phyloP scores from a whole-genome alignment of 2,888 invertebrate species.

The Parascotia fuliginaria region DNA sequence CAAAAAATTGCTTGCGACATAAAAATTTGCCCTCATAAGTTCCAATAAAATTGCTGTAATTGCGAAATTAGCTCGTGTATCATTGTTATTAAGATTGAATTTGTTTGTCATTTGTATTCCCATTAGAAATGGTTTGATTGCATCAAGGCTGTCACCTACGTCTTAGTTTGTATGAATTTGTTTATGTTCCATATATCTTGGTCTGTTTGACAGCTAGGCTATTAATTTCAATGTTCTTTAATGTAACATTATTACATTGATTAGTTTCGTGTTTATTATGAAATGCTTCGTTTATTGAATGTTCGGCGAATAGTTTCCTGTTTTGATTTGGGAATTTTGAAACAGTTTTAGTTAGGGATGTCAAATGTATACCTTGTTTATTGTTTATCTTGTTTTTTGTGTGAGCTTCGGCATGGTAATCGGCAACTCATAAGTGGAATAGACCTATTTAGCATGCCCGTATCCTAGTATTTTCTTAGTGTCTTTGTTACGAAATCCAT shows the following conservation, averaged over 20 bases:
- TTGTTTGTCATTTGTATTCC: slow-evolving; percentile 5
- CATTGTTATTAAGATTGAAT: neutral
- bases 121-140: slow-evolving; percentile 14
- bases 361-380: neutral
- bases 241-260: slow-evolving; percentile 14
- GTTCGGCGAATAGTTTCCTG: neutral
- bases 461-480: too few relatives aligned
- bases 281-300: slow-evolving; percentile 9
- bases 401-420: too few relatives aligned
- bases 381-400: too few relatives aligned
- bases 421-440: too few relatives aligned
- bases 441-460: too few relatives aligned
- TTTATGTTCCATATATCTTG: slow-evolving; percentile 27
- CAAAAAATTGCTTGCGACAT: slow-evolving; percentile 13
- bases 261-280: neutral
- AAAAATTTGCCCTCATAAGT: slow-evolving; percentile 6
- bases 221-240: slow-evolving; percentile 36
- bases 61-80: slow-evolving; percentile 6
- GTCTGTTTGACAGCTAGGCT: slow-evolving; percentile 25
- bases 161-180: slow-evolving; percentile 22
- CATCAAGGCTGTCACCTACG: slow-evolving; percentile 23
- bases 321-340: neutral
- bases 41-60: neutral
- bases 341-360: slow-evolving; percentile 9
- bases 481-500: too few relatives aligned